Percentiles rank a stretch among this genome's conserved stretches.
phyloP scores from a whole-genome alignment of 2,113 vertebrate species.

The Asarcornis scutulata region DNA sequence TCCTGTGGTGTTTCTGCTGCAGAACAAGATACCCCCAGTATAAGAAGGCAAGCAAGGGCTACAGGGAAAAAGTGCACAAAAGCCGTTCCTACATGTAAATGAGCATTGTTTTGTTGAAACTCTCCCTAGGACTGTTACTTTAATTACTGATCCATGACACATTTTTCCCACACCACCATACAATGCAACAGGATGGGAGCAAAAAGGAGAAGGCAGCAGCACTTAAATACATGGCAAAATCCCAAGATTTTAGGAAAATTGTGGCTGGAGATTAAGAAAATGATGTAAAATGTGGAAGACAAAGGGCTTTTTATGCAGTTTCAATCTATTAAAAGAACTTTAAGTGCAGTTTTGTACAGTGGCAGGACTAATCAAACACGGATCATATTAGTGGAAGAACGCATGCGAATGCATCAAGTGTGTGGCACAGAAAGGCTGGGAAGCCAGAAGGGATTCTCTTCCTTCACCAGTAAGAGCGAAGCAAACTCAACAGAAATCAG shows the following conservation, averaged over 20 bases:
- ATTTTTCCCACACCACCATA: background rate
- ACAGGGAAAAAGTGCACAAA: background rate
- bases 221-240: background rate
- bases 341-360: background rate
- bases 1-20: background rate
- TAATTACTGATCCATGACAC: background rate
- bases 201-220: background rate
- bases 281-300: background rate
- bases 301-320: background rate
- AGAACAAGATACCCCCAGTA: background rate
- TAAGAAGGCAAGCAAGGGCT: background rate
- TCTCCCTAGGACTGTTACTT: background rate
- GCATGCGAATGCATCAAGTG: fast-evolving
- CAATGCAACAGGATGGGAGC: background rate
- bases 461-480: background rate
- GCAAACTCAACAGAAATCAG: background rate
- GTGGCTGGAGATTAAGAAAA: background rate
- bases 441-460: background rate
- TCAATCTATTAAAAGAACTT: background rate
- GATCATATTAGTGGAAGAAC: background rate
- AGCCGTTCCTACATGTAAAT: background rate
- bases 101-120: background rate
- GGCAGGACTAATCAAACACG: background rate
- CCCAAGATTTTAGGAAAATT: background rate
- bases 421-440: background rate